Evolutionary conservation across 2,888 invertebrate species (phyloP), one percentile per base, ranked within the genome.

Genomic region (Oscheius onirici): DNA sequence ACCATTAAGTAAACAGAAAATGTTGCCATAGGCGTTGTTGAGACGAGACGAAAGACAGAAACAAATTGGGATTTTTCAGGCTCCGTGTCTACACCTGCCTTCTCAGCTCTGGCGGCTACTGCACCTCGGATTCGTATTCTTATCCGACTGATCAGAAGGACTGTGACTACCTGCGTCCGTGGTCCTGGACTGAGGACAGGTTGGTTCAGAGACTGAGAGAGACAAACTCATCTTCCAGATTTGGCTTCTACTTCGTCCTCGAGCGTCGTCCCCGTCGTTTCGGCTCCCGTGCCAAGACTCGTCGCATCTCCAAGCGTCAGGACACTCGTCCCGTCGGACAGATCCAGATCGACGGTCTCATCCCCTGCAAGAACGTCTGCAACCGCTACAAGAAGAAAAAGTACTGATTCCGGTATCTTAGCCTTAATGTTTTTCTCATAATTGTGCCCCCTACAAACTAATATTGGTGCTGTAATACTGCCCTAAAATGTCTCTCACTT

Each of bases 181-280:
- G 78, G 78, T 44, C 63, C 43, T 69, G 68, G 57, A 72, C 72
- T 46, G 63, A 61, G 40, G 73, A 73, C 40, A 43, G 63, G 77
- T 76, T 40, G 8, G 66, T 52, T 6, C 20, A 24, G 13, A 66
- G 17, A 28, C 20, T 65, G 20, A 63, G 49, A 40, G 22, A 11
- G 28, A n/a, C n/a, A n/a, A 26, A 8, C 24, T 40, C 3, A 11
- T n/a, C 61, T 69, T 76, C 13, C 71, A 81, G 77, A 3, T 81
- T 71, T 68, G 57, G 78, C 26, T 82, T 80, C 80, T 79, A 82
- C 66, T 82, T 82, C 69, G 67, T 72, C 1, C 68, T 82, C 58
- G 80, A 80, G 73, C 72, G 73, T 22, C 74, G 81, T 22, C 69
- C 75, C 5, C 67, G 81, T 34, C 63, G 65, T 20, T 78, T 67